Base-by-base conservation (phyloP, 2,888 invertebrate species). In the Temnothorax ravouxi region DNA sequence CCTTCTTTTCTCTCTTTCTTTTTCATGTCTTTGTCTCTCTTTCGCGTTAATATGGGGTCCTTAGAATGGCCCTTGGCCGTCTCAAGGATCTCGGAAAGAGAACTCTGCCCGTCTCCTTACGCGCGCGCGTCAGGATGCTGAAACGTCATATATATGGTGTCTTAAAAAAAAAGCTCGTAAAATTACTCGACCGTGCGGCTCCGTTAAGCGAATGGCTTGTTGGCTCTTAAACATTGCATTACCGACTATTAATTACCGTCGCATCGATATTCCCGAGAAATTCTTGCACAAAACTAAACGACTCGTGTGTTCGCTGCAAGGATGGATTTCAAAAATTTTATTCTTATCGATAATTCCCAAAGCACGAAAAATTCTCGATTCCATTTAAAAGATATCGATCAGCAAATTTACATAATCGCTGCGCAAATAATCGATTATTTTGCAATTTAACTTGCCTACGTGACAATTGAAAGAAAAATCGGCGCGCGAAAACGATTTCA, bases 51-150 rank as follows among this genome's bases (percentile, higher is more conserved):
- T 80, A 86, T 85, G 86, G 81, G 75, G 84, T 88, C 91, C 88
- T 88, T 91, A 86, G 90, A 91, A 91, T 90, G 90, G 89, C 90
- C 89, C 88, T 86, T 89, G 91, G 91, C 91, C 91, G 86, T 92
- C 91, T 93, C 91, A 93, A 93, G 92, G 91, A 91, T 91, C 92
- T 89, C 92, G 91, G 89, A 91, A 87, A 87, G 89, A 90, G 84
- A 85, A 88, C 79, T 88, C 91, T 83, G 88, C 91, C 83, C 83
- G 91, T 84, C 85, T 90, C 92, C 90, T 91, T 92, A 93, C 93
- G 93, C 93, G 92, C 93, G 92, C 91, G 94, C 93, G 92, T 91
- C 93, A 93, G 94, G 94, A 94, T 94, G 95, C 95, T 95, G 95
- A 95, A 95, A 95, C 90, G 93, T 94, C 91, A 94, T 93, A 92